Evolutionary conservation across 2,888 invertebrate species (phyloP).

Genomic region (Apamea sordens): DNA sequence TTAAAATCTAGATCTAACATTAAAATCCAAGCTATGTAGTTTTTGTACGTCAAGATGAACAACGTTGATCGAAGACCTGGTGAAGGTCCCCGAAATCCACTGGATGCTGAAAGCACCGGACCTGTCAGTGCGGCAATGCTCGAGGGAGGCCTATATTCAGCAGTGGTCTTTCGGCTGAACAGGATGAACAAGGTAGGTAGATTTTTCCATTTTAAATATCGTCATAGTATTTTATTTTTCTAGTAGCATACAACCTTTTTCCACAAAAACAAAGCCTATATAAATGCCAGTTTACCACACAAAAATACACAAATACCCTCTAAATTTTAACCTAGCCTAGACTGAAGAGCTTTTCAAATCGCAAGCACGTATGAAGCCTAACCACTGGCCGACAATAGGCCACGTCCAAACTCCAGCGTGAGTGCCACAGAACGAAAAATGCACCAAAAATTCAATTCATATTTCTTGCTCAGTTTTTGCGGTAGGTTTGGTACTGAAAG

Average conservation of each 20-base stretch:
- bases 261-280: neutral
- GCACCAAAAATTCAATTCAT: conserved; percentile 59
- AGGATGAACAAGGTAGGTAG: neutral
- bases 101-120: neutral
- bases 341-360: conserved; percentile 53
- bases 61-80: neutral
- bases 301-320: conserved; percentile 21
- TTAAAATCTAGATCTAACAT: neutral
- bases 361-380: conserved; percentile 58
- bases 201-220: neutral
- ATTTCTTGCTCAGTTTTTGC: conserved; percentile 56
- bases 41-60: neutral
- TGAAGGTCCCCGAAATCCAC: neutral
- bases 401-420: conserved; percentile 47
- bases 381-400: conserved; percentile 56
- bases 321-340: conserved; percentile 34
- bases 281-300: conserved; percentile 10
- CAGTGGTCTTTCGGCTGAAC: neutral
- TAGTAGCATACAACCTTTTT: neutral
- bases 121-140: neutral
- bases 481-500: conserved; percentile 42
- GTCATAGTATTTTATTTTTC: conserved; percentile 8
- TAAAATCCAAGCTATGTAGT: neutral
- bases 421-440: conserved; percentile 51
- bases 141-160: neutral